Evolutionary conservation across 2,113 vertebrate genomes (phyloP), one percentile per base, ranked within the genome.

Genomic region (Nothobranchius furzeri): DNA sequence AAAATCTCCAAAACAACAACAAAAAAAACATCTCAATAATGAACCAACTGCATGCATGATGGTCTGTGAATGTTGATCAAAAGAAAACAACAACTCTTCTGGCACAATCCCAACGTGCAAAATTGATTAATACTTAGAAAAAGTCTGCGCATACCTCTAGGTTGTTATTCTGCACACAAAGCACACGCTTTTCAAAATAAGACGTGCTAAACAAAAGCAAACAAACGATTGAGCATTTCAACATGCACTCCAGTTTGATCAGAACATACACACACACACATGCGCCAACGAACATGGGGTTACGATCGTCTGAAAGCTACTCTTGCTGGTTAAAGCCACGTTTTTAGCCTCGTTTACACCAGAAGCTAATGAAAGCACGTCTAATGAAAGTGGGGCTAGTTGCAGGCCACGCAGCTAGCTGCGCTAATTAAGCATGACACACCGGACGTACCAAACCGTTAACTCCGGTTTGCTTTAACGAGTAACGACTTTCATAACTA

Each of bases 361-460:
- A 48, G 15, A 68, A 12, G 48, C 42, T 51, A 54, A 11, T 43
- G 25, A 20, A 15, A 37, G 11, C 36, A 10, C 24, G 45, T 47
- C 43, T 13, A 72, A 73, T 54, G 63, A 53, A 69, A 30, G 30
- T 30, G 30, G 30, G 30, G 64, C 13, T 64, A 37, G 53, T 10
- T 25, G 55, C 65, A 82, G 86, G 86, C 83, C 86, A 73, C 45
- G 60, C 9, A 8, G 69, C 59, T 68, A 78, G 71, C 76, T 20
- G 9, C 17, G 17, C 15, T 45, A n/a, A 37, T 35, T 42, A 46
- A 17, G 30, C 30, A 30, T 30, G 30, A 30, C 30, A 45, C 79
- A 2, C 14, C 5, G 54, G 47, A 36, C n/a, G 1, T 35, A 76
- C 30, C 36, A 0, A 7, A 14, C 47, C 47, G 25, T 63, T 46